phyloP scores from a whole-genome alignment of 1,140 invertebrate species.

The Helicoverpa armigera region DNA sequence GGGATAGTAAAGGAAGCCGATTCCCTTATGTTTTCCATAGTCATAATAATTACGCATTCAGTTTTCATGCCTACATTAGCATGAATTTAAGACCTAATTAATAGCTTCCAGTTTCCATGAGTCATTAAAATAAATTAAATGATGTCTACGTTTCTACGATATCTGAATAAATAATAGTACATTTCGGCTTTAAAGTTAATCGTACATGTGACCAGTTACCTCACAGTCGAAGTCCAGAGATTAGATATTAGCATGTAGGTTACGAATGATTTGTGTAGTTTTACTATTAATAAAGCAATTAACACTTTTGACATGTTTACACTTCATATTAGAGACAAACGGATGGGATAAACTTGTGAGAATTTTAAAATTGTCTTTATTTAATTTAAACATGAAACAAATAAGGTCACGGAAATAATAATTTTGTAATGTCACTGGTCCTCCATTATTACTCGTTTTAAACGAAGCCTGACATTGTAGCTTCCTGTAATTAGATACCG shows the following conservation, averaged over 20 bases:
- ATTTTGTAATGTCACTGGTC: not conserved
- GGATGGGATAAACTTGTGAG: too few relatives aligned
- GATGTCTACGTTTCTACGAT: not conserved
- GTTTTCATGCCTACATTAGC: too few relatives aligned
- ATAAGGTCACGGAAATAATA: not conserved
- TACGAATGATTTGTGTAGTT: not conserved
- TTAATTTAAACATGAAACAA: too few relatives aligned
- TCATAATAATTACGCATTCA: too few relatives aligned
- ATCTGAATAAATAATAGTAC: not conserved
- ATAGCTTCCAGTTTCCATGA: not conserved
- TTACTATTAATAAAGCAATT: constrained; percentile 5
- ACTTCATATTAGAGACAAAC: not conserved
- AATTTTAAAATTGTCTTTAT: too few relatives aligned
- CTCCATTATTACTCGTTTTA: not conserved
- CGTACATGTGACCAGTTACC: not conserved
- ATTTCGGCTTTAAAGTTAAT: not conserved
- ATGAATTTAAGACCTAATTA: not conserved
- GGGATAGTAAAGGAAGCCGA: too few relatives aligned
- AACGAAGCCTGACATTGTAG: not conserved
- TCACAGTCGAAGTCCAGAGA: constrained; percentile 11
- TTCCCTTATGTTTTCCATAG: too few relatives aligned
- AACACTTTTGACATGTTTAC: not conserved
- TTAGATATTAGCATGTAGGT: constrained; percentile 13
- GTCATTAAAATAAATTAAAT: not conserved
- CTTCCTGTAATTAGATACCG: constrained; percentile 20